Evolutionary conservation across 2,888 invertebrate species (phyloP).

Genomic region (Xylocampa areola): DNA sequence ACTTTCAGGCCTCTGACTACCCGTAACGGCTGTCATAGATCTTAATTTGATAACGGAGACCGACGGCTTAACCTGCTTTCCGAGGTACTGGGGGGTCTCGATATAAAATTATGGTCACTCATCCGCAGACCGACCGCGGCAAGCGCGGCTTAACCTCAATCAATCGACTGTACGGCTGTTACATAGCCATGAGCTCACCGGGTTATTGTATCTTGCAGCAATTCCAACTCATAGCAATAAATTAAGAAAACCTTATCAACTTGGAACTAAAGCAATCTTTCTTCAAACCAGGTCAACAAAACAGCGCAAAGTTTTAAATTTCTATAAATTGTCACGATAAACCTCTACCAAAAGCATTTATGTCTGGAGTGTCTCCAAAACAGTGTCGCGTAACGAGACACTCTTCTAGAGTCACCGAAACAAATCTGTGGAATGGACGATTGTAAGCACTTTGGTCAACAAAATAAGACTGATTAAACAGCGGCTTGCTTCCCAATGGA

Average conservation of each 20-base stretch:
- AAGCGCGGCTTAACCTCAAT: no score
- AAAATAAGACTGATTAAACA: constrained; percentile 32
- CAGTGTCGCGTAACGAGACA: constrained; percentile 20
- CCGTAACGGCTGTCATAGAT: no score
- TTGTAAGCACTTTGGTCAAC: constrained; percentile 28
- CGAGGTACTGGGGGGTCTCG: no score
- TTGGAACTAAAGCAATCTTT: constrained; percentile 4
- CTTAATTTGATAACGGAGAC: no score
- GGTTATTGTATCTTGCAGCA: not conserved
- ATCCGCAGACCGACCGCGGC: no score
- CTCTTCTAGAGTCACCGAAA: no score
- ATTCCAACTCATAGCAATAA: constrained; percentile 8
- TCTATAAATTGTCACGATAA: constrained; percentile 37
- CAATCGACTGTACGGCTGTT: not conserved
- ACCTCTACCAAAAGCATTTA: constrained; percentile 26
- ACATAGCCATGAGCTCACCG: not conserved
- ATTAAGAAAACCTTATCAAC: constrained; percentile 26
- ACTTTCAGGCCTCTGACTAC: no score
- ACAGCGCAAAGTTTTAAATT: constrained; percentile 23
- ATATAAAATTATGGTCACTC: no score
- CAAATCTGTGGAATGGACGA: constrained; percentile 17
- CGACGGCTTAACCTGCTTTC: no score
- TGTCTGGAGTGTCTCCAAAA: constrained; percentile 37
- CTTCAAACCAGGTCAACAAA: constrained; percentile 38
- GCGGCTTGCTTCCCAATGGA: not conserved